Evolutionary conservation across 2,797 vertebrate genomes (phyloP), one percentile per base, ranked within the genome.

Genomic region (Sebastes ruberrimus): DNA sequence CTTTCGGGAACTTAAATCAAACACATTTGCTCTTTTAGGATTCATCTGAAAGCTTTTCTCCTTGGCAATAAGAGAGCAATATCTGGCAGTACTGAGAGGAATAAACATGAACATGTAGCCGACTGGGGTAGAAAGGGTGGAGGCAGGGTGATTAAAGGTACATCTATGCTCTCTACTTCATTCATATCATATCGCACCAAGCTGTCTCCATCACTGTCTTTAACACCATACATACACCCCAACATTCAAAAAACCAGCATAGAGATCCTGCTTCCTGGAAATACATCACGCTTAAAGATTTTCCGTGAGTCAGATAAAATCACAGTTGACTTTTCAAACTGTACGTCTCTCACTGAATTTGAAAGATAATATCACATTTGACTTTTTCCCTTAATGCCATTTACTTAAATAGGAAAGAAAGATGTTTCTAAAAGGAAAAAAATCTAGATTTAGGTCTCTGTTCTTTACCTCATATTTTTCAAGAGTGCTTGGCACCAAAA

Each of bases 381-480:
- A 77, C 71, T 83, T 83, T 83, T 76, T 61, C 27, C 83, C 61
- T 79, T 49, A 53, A 3, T 76, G 78, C 28, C 68, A 55, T 86
- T 69, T 73, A 38, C 66, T 59, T 22, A 30, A 20, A 60, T 10
- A 10, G 23, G 53, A 69, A 38, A 62, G 28, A 71, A 27, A 49
- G 4, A 28, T 7, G n/a, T 35, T 42, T 30, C 8, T 49, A 2
- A 46, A 68, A 35, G 6, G 59, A 20, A 22, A 38, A 66, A 66
- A 46, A 61, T 62, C 3, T 10, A 33, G 6, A 59, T 9, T 5
- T 9, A 14, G 2, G 5, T 2, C 25, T 46, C n/a, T 33, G 11
- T 3, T 16, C 55, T 52, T 61, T 11, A 64, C 59, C 28, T 62
- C 9, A 33, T 62, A 49, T 35, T 52, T 63, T 65, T 33, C 35